Evolutionary conservation across 2,113 vertebrate species (phyloP), one percentile per base, ranked within the genome.

Genomic region (Tenebrosternarchus preto): DNA sequence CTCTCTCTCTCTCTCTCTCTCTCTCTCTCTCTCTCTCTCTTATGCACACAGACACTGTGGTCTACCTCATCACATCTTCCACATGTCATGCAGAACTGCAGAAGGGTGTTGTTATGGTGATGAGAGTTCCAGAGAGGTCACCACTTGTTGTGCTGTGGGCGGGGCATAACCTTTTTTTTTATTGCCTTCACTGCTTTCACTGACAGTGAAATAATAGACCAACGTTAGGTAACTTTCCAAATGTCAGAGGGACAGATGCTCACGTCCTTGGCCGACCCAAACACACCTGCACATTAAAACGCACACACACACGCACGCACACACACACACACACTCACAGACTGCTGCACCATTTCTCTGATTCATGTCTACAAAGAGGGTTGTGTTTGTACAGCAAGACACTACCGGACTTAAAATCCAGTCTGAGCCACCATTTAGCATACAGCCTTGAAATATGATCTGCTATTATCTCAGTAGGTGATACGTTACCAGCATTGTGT

Each of bases 21-120:
- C 66, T 60, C 56, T 57, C 70, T 84, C 33, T n/a, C 59, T 60
- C 27, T 80, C 67, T 43, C 59, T 56, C 77, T 64, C 36, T 55
- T 17, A 3, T 11, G 53, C 20, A 73, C 46, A 24, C 27, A n/a
- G 63, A 68, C 78, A 64, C 33, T 55, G 43, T 50, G 43, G 43
- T 50, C 43, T 50, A 15, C 24, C 53, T 73, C 39, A 81, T 80
- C 78, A 24, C 57, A 75, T 43, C 72, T 82, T 77, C 78, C 60
- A 22, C 29, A 25, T 77, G 70, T 77, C 78, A 73, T 4, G 16
- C 73, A 53, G 68, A 78, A 73, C 79, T 68, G 50, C 70, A 72
- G 46, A 55, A 69, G 78, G 76, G 67, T 69, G 87, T 88, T 80
- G 87, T 86, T 84, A 88, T 84, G 81, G 87, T 66, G 80, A 88